Percentiles rank a stretch among this genome's conserved stretches.
These are phyloP conservation scores for Platerodrilus igneus DNA, from an alignment of 2,888 invertebrate species.

Conservation along the genomic window DNA sequence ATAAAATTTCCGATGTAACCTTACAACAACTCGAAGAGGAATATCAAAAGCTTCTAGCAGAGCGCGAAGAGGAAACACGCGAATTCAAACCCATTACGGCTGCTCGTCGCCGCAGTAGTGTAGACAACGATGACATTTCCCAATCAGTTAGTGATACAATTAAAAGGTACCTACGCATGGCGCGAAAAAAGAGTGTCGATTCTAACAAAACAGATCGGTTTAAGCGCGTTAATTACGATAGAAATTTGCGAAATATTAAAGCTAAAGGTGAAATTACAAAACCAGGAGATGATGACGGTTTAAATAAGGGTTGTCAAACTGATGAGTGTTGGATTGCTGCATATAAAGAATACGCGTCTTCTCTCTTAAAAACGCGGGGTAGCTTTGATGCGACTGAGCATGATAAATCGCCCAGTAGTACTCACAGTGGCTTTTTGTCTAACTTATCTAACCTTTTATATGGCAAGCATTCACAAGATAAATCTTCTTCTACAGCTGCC, in stretches of 20 bases:
- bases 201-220: conserved; percentile 73
- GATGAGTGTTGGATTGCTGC: conserved; percentile 69
- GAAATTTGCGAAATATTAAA: conserved; percentile 77
- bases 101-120: conserved; percentile 66
- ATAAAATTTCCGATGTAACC: conserved; percentile 55
- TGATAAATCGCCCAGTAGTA: conserved; percentile 43
- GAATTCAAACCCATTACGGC: conserved; percentile 39
- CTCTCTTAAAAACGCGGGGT: conserved; percentile 51
- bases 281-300: conserved; percentile 73
- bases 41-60: conserved; percentile 45
- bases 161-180: conserved; percentile 81
- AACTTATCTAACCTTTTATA: conserved; percentile 58
- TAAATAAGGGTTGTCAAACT: conserved; percentile 72
- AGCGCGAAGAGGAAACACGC: conserved; percentile 47
- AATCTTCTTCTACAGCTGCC: conserved; percentile 34
- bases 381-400: conserved; percentile 51
- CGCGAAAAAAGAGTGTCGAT: conserved; percentile 80
- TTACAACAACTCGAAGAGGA: conserved; percentile 51
- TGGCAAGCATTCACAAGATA: conserved; percentile 47
- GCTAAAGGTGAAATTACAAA: conserved; percentile 71
- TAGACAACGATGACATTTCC: conserved; percentile 79
- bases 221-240: conserved; percentile 83
- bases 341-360: conserved; percentile 51
- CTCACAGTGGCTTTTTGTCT: conserved; percentile 50
- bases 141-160: conserved; percentile 85